Percentiles rank a stretch among this genome's conserved stretches.
Conservation (phyloP, 2,797 vertebrate species). For the Todus mexicanus region DNA sequence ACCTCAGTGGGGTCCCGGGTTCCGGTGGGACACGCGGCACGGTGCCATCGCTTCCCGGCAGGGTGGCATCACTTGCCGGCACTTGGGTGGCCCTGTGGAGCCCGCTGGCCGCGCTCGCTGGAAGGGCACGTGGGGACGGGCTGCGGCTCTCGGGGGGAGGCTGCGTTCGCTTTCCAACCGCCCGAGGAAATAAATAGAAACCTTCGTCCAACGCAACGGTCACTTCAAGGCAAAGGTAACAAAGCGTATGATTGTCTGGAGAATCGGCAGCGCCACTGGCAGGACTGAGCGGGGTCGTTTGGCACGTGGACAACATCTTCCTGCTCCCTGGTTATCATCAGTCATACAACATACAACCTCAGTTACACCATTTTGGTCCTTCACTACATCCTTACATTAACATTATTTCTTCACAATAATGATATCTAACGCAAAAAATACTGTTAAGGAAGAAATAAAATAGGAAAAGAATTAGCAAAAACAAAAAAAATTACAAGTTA, state of each 20-base stretch:
- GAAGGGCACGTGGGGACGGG: background rate
- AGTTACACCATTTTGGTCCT: slow-evolving; percentile 92
- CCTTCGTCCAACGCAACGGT: background rate
- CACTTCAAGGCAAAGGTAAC: slow-evolving; percentile 57
- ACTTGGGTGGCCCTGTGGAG: background rate
- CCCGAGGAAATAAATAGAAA: background rate
- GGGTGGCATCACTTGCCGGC: no score
- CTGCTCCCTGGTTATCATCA: slow-evolving; percentile 80
- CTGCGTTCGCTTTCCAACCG: background rate
- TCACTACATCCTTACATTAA: slow-evolving; percentile 68
- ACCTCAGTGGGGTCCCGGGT: background rate
- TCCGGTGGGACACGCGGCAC: background rate
- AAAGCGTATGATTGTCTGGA: slow-evolving; percentile 89
- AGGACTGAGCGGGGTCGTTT: slow-evolving; percentile 80
- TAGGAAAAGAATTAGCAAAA: slow-evolving; percentile 75
- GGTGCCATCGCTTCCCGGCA: background rate
- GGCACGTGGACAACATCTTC: slow-evolving; percentile 82
- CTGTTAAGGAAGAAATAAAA: slow-evolving; percentile 88
- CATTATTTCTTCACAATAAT: slow-evolving; percentile 84
- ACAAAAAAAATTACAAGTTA: slow-evolving; percentile 84
- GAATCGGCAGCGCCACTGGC: slow-evolving; percentile 63
- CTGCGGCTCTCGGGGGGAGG: no score
- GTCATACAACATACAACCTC: slow-evolving; percentile 83
- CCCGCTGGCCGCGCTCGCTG: background rate
- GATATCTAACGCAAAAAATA: slow-evolving; percentile 86